Conservation (phyloP, 2,113 vertebrate genomes). For the Leuciscus idus region DNA sequence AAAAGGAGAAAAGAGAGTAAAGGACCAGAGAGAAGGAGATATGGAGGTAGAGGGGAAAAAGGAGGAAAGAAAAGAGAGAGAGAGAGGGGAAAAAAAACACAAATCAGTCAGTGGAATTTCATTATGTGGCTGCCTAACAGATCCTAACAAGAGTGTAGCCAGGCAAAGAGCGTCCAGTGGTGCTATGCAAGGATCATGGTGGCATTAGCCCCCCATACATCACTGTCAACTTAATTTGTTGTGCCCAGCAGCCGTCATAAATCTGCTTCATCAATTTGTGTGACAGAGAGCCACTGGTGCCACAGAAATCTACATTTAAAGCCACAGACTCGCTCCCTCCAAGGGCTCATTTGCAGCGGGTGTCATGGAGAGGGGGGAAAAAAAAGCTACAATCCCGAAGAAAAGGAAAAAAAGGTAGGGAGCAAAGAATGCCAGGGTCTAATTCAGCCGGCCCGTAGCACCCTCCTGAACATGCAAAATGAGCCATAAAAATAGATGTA, state of each 20-base stretch:
- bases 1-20: conserved; percentile 63
- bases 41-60: not conserved
- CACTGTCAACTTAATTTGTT: conserved; percentile 97
- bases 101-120: conserved; percentile 88
- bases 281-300: conserved; percentile 79
- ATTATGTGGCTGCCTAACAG: conserved; percentile 88
- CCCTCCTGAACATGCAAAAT: conserved; percentile 58
- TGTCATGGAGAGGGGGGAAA: conserved; percentile 51
- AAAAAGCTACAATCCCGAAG: conserved; percentile 32
- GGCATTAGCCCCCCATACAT: conserved; percentile 90
- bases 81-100: conserved; percentile 70
- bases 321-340: conserved; percentile 63
- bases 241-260: conserved; percentile 94
- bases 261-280: conserved; percentile 92
- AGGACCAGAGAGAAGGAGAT: conserved; percentile 41
- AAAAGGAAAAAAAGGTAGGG: not conserved
- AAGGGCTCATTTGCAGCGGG: conserved; percentile 64
- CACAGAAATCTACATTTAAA: conserved; percentile 72
- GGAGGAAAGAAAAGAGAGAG: conserved; percentile 50
- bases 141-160: conserved; percentile 90
- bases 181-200: conserved; percentile 80
- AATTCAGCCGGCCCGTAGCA: conserved; percentile 47
- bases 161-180: conserved; percentile 82
- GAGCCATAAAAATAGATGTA: conserved; percentile 58
- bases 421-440: conserved; percentile 36